These are phyloP conservation scores for Scomber japonicus DNA, from an alignment of 2,113 vertebrate genomes.

Conservation along the genomic window DNA sequence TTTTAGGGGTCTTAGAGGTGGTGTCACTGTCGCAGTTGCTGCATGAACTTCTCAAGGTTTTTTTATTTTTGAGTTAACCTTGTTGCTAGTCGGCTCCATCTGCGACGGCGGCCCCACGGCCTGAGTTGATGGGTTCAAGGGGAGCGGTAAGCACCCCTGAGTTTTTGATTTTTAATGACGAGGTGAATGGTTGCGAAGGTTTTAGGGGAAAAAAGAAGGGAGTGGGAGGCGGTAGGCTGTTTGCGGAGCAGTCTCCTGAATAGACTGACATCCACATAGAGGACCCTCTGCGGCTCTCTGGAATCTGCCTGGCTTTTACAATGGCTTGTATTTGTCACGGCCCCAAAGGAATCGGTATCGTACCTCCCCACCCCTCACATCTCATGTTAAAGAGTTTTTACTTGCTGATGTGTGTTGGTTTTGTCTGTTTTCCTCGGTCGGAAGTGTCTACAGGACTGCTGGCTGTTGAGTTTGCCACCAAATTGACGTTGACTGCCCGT, in stretches of 20 bases:
- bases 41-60: constrained; percentile 89
- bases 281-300: constrained; percentile 84
- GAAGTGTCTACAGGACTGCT: constrained; percentile 45
- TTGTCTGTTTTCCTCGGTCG: constrained; percentile 49
- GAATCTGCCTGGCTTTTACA: constrained; percentile 94
- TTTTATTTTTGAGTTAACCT: constrained; percentile 89
- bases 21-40: constrained; percentile 50
- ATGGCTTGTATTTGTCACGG: constrained; percentile 98
- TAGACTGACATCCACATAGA: constrained; percentile 65
- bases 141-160: constrained; percentile 45
- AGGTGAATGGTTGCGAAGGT: constrained; percentile 61
- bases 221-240: constrained; percentile 49
- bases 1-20: constrained; percentile 38
- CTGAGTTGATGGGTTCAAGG: constrained; percentile 47
- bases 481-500: neutral
- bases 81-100: constrained; percentile 66
- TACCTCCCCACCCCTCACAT: constrained; percentile 27
- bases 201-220: constrained; percentile 33
- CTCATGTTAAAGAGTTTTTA: constrained; percentile 54
- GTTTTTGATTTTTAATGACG: constrained; percentile 69
- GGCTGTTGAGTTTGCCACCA: constrained; percentile 44
- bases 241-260: constrained; percentile 59
- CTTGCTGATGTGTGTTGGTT: constrained; percentile 35
- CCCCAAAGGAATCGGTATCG: constrained; percentile 59
- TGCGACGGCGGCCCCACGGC: constrained; percentile 13